Evolutionary conservation across 2,888 invertebrate species (phyloP).

Genomic region (Chelonus formosanus): DNA sequence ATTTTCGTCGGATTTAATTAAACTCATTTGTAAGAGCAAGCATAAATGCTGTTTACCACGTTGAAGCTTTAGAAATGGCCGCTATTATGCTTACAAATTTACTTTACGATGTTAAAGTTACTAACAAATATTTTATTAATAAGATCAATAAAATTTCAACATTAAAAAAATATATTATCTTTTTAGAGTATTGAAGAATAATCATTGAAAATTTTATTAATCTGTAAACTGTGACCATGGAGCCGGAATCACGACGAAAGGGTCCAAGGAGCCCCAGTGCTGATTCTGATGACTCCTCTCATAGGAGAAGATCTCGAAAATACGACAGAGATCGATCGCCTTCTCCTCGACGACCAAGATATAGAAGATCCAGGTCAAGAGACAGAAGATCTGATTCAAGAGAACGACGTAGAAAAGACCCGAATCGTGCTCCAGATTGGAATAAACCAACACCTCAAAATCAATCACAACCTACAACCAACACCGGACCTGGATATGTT

Average conservation of each 20-base stretch:
- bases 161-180: neutral
- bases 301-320: constrained; percentile 56
- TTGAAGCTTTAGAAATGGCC: constrained; percentile 20
- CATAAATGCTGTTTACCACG: constrained; percentile 15
- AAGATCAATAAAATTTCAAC: neutral
- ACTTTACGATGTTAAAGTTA: neutral
- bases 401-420: constrained; percentile 57
- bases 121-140: too few species aligned
- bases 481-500: constrained; percentile 50
- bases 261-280: constrained; percentile 60
- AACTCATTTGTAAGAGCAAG: too few species aligned
- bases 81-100: neutral
- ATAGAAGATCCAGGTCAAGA: constrained; percentile 57
- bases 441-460: constrained; percentile 47
- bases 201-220: neutral
- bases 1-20: too few species aligned
- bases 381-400: constrained; percentile 58
- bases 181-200: neutral
- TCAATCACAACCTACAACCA: constrained; percentile 43
- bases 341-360: constrained; percentile 57
- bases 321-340: constrained; percentile 58
- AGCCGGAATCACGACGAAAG: constrained; percentile 53
- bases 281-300: constrained; percentile 59
- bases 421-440: constrained; percentile 53
- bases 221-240: constrained; percentile 43